Base-by-base conservation (phyloP, 2,888 invertebrate species). In the Hirtodrosophila cameraria region DNA sequence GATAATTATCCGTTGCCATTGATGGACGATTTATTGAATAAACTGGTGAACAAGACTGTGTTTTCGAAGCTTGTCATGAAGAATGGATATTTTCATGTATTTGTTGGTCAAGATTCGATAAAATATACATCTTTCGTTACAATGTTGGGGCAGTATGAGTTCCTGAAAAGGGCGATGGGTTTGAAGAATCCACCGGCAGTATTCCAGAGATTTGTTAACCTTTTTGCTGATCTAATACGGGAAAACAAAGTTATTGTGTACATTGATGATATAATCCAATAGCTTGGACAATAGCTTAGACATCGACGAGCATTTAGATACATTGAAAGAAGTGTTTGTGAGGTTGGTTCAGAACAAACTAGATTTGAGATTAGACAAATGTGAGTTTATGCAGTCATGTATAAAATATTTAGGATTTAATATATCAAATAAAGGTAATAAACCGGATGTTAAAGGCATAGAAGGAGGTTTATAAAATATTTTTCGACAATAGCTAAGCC, bases 401-500 rank as follows among this genome's bases (percentile, higher is more conserved):
- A 6, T 41, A n/a, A 41, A 27, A 7, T 41, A 41, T 9, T 15
- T 41, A 41, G 27, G 41, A 3, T 41, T 27, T 7, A n/a, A 27
- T 7, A 41, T 27, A 13, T n/a, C 41, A 15, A 41, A 12, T 6
- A 27, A 41, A 7, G 27, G 27, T 6, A 27, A 27, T n/a, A 13
- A 15, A 13, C 15, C 41, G 7, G 23, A 38, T 20, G 11, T 20
- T 6, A 38, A 39, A 9, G 25, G 39, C 7, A 23, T 25, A 39
- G 39, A 39, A 3, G 35, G 3, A 46, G 35, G 28, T 64, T 71
- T 28, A 23, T 64, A 0, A 53, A 63, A 12, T 38, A 54, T 30
- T 63, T 68, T 42, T 67, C 67, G 2, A 28, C 35, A 16, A 57
- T 45, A 25, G 60, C 63, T 16, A 57, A 57, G 11, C 54, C 64